A percentile compares a stretch with the other conserved stretches of the same genome.
These are phyloP conservation scores for cat (Felis catus) DNA, from an alignment of 2,113 vertebrate genomes.

Conservation along the genomic window DNA sequence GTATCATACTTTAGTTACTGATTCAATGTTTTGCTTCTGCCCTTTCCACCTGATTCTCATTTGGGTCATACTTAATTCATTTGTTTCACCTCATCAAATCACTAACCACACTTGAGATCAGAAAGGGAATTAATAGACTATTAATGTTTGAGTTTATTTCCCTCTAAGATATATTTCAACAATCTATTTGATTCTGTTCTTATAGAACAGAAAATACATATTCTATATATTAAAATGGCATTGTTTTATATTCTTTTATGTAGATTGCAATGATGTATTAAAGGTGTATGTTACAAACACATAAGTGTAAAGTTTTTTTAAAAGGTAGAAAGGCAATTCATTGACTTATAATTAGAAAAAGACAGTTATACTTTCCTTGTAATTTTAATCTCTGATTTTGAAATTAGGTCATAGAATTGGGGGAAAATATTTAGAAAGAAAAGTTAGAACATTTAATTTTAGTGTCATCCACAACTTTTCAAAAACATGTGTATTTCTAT, in stretches of 20 bases:
- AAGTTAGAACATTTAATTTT: conserved; percentile 12
- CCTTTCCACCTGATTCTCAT: neutral
- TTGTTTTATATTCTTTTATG: conserved; percentile 2
- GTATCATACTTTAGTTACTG: neutral
- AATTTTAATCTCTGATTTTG: conserved; percentile 41
- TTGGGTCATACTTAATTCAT: neutral
- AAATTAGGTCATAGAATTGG: conserved; percentile 8
- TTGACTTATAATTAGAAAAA: neutral
- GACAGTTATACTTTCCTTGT: neutral
- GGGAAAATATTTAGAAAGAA: neutral
- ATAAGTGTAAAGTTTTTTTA: neutral
- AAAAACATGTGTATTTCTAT: neutral
- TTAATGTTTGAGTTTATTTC: neutral
- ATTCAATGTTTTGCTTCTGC: neutral
- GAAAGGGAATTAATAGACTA: neutral
- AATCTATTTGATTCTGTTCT: neutral
- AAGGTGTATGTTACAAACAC: neutral
- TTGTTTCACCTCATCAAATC: neutral
- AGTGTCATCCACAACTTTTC: neutral
- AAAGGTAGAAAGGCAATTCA: neutral
- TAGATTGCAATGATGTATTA: conserved; percentile 16
- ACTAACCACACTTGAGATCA: neutral
- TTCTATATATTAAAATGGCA: neutral
- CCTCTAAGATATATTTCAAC: neutral
- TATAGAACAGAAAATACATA: neutral